These are phyloP conservation scores for Battus philenor DNA, from an alignment of 1,140 invertebrate species.

Conservation along the genomic window DNA sequence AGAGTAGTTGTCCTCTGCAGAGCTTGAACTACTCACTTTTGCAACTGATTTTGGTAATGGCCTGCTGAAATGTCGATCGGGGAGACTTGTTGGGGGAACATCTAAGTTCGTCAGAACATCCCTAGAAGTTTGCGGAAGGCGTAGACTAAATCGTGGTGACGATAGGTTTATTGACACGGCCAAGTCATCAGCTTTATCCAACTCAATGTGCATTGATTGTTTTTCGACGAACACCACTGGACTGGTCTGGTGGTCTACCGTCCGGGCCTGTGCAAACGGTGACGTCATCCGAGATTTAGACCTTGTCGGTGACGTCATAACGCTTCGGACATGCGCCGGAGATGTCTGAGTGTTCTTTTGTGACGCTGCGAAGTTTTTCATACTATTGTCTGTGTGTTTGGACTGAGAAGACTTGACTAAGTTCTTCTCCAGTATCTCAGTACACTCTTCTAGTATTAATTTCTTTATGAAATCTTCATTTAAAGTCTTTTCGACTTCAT, in stretches of 20 bases:
- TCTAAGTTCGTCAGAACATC: slow-evolving; percentile 48
- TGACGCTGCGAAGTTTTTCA: slow-evolving; percentile 37
- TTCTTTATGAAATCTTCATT: slow-evolving; percentile 69
- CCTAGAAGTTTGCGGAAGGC: slow-evolving; percentile 45
- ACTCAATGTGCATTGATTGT: slow-evolving; percentile 31
- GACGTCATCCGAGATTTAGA: slow-evolving; percentile 64
- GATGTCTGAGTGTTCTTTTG: slow-evolving; percentile 69
- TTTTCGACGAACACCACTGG: slow-evolving; percentile 34
- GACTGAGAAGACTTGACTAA: slow-evolving; percentile 58
- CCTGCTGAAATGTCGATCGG: slow-evolving; percentile 18
- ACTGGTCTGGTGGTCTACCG: slow-evolving; percentile 60
- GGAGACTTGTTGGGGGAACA: slow-evolving; percentile 1
- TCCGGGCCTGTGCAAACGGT: slow-evolving; percentile 39
- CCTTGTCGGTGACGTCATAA: slow-evolving; percentile 63
- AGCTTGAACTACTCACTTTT: slow-evolving; percentile 44
- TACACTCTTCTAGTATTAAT: slow-evolving; percentile 60
- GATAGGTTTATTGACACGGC: slow-evolving; percentile 64
- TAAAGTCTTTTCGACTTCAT: slow-evolving; percentile 49
- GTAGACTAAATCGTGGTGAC: slow-evolving; percentile 63
- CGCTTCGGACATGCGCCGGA: slow-evolving; percentile 58
- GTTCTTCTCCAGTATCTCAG: slow-evolving; percentile 48
- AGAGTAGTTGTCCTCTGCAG: slow-evolving; percentile 45
- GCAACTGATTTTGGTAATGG: slow-evolving; percentile 18
- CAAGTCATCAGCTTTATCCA: slow-evolving; percentile 39
- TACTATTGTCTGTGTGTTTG: slow-evolving; percentile 24